phyloP scores from a whole-genome alignment of 2,797 vertebrate genomes.

The Takifugu rubripes region DNA sequence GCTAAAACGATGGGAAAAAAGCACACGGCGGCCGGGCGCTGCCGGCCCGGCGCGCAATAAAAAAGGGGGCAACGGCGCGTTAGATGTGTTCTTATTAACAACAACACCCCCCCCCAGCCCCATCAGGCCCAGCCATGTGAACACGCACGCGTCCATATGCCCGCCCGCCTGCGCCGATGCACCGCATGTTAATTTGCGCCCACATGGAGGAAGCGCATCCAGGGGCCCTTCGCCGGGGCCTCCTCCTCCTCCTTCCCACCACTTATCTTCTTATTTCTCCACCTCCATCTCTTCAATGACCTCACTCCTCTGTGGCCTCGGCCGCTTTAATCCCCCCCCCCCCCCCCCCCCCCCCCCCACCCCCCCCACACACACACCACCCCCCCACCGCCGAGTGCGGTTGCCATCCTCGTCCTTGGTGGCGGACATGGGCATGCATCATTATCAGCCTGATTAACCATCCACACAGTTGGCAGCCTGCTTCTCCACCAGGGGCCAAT shows the following conservation, averaged over 20 bases:
- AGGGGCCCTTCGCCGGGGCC: slow-evolving; percentile 14
- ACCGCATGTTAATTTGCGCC: slow-evolving; percentile 38
- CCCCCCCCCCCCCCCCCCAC: slow-evolving; percentile 28
- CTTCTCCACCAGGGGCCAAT: slow-evolving; percentile 48
- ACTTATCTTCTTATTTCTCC: slow-evolving; percentile 31
- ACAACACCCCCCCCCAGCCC: slow-evolving; percentile 19
- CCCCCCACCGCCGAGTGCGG: slow-evolving; percentile 29
- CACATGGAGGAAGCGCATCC: slow-evolving; percentile 28
- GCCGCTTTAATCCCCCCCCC: slow-evolving; percentile 26
- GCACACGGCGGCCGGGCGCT: slow-evolving; percentile 37
- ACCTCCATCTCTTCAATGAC: slow-evolving; percentile 32
- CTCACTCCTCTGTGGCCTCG: slow-evolving; percentile 26
- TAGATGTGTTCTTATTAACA: slow-evolving; percentile 47
- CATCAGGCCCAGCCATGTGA: slow-evolving; percentile 42
- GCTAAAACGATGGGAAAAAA: slow-evolving; percentile 46
- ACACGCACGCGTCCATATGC: slow-evolving; percentile 46
- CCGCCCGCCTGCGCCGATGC: slow-evolving; percentile 30
- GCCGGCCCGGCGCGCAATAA: slow-evolving; percentile 48
- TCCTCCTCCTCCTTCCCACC: slow-evolving; percentile 7
- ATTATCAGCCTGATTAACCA: slow-evolving; percentile 65
- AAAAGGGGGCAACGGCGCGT: slow-evolving; percentile 43
- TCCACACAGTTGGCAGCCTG: slow-evolving; percentile 50
- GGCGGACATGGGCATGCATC: slow-evolving; percentile 56
- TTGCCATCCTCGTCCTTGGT: slow-evolving; percentile 57
- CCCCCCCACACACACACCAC: no score